A percentile compares a stretch with the other conserved stretches of the same genome.
Evolutionary conservation across 2,797 vertebrate genomes (phyloP).

Genomic region (Argyrosomus regius): DNA sequence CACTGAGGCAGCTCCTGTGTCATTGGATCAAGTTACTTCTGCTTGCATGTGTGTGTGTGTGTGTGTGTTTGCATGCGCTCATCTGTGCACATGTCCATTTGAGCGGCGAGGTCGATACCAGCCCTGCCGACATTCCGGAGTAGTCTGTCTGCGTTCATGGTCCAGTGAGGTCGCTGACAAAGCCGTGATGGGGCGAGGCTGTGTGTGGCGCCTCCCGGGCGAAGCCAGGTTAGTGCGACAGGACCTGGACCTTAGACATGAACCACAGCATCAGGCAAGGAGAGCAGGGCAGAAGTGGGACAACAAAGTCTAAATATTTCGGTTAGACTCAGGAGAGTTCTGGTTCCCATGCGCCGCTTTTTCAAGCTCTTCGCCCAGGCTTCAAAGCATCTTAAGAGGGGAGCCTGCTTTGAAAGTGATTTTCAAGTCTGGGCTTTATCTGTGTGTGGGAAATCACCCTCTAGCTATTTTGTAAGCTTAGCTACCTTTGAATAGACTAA

Average conservation of each 20-base stretch:
- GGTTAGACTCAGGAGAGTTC: slow-evolving; percentile 52
- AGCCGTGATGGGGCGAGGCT: slow-evolving; percentile 69
- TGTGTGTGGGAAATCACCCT: slow-evolving; percentile 81
- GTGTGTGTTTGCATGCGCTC: slow-evolving; percentile 62
- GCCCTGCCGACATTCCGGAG: slow-evolving; percentile 80
- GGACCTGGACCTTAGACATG: slow-evolving; percentile 39
- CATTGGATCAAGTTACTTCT: slow-evolving; percentile 81
- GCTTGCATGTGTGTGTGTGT: slow-evolving; percentile 31
- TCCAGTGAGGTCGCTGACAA: slow-evolving; percentile 84
- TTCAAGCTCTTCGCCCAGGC: slow-evolving; percentile 66
- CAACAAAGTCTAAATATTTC: slow-evolving; percentile 55
- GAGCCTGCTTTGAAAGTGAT: slow-evolving; percentile 80
- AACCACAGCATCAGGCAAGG: slow-evolving; percentile 35
- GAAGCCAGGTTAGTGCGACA: slow-evolving; percentile 55
- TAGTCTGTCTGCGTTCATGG: slow-evolving; percentile 82
- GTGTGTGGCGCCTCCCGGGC: slow-evolving; percentile 79
- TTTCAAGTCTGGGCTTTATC: slow-evolving; percentile 81
- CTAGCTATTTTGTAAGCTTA: slow-evolving; percentile 81
- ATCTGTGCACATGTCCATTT: slow-evolving; percentile 67
- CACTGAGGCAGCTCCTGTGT: slow-evolving; percentile 81
- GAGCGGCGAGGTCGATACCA: slow-evolving; percentile 70
- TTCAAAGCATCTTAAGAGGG: slow-evolving; percentile 80
- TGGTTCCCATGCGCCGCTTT: slow-evolving; percentile 56
- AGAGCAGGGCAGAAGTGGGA: slow-evolving; percentile 32
- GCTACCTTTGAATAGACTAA: slow-evolving; percentile 81